A percentile compares a stretch with the other conserved stretches of the same genome.
These are phyloP conservation scores for Alligator mississippiensis DNA, from an alignment of 2,113 vertebrate genomes.

Conservation along the genomic window DNA sequence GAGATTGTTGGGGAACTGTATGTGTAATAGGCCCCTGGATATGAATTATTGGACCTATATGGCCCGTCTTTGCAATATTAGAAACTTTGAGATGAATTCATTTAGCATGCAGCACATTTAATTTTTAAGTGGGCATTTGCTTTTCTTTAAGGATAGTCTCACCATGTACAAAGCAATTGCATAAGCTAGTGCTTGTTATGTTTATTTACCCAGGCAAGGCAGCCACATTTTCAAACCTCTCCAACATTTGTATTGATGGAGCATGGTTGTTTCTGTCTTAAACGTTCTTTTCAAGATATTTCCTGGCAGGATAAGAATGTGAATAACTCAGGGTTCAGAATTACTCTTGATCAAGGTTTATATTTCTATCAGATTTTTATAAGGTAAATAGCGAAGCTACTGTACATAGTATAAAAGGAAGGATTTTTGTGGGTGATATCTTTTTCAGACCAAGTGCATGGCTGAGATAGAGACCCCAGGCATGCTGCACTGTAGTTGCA, in stretches of 20 bases:
- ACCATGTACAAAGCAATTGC: constrained; percentile 63
- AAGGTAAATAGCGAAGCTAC: constrained; percentile 9
- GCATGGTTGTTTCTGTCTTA: constrained; percentile 61
- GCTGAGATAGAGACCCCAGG: too few relatives aligned
- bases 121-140: constrained; percentile 28
- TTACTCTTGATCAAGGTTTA: constrained; percentile 23
- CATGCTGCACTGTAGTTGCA: too few relatives aligned
- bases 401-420: background rate
- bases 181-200: constrained; percentile 66
- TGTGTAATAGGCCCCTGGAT: background rate
- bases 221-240: constrained; percentile 76
- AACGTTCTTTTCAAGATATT: constrained; percentile 70
- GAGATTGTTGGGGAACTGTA: background rate
- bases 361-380: constrained; percentile 46
- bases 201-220: constrained; percentile 61
- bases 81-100: background rate
- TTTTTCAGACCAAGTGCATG: too few relatives aligned
- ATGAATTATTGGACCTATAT: background rate
- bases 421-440: too few relatives aligned
- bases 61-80: constrained; percentile 17
- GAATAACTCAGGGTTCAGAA: constrained; percentile 63
- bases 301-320: constrained; percentile 67
- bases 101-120: constrained; percentile 23
- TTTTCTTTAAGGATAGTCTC: constrained; percentile 49
- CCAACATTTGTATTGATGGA: constrained; percentile 68